Evolutionary conservation across 2,888 invertebrate genomes (phyloP), one percentile per base, ranked within the genome.

Genomic region (Plusia festucae): DNA sequence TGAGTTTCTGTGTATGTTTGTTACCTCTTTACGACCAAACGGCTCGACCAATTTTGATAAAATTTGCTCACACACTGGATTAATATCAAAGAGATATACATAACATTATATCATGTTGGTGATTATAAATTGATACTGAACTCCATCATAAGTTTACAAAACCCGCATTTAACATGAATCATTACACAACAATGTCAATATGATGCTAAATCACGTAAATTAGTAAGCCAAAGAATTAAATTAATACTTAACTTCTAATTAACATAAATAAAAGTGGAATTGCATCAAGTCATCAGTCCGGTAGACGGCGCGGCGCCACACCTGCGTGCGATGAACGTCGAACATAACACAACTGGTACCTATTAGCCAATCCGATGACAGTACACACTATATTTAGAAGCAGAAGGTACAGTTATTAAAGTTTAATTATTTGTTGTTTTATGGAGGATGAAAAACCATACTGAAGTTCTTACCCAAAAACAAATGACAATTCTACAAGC

Each of bases 261-360:
- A 61, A 70, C 70, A 67, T 73, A 81, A 65, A 75, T 70, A 78
- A 70, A 77, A 77, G 79, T 78, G 60, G 69, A 57, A 65, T 77
- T 79, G 68, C 68, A 67, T 70, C 55, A 65, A 70, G 70, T 46
- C 60, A 65, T 72, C 60, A 16, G 22, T 65, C 56, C 59, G 60
- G 83, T 83, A 91, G 91, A 91, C 91, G 53, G 91, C 88, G 66
- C 84, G 91, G 88, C 91, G 91, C 90, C 91, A 81, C 89, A 88
- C 89, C 90, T 88, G 88, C 81, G 68, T 55, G 76, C 76, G 62
- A 82, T 74, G 84, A 85, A 77, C 82, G 46, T 4, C 46, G 46
- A 20, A 73, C n/a, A n/a, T n/a, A n/a, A n/a, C n/a, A n/a, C 78
- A 71, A 75, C 64, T 65, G 68, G 78, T 68, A 79, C 67, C 73